Evolutionary conservation across 1,140 invertebrate species (phyloP).

Genomic region (Drosophila ficusphila): DNA sequence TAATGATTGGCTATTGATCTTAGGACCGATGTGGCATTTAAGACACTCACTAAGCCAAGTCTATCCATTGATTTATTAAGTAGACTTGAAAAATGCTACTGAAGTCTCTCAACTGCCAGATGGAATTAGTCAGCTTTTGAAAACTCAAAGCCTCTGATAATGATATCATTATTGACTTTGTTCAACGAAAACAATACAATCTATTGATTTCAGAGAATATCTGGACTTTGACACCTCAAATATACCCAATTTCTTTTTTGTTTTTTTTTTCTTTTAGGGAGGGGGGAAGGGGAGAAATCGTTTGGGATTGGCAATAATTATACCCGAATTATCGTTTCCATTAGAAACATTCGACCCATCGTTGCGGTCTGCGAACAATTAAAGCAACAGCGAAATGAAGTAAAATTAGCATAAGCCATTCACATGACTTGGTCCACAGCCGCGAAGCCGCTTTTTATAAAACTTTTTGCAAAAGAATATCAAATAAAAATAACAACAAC

Average conservation of each 20-base stretch:
- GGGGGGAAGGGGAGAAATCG: not conserved
- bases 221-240: not conserved
- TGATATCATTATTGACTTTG: slow-evolving; percentile 25
- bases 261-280: not conserved
- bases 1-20: slow-evolving; percentile 1
- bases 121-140: slow-evolving; percentile 17
- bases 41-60: not conserved
- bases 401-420: slow-evolving; percentile 44
- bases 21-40: not conserved
- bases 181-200: slow-evolving; percentile 14
- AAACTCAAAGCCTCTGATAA: not conserved
- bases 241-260: not conserved
- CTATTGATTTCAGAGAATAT: not conserved
- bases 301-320: slow-evolving; percentile 7
- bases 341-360: slow-evolving; percentile 9
- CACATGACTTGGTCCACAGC: slow-evolving; percentile 19
- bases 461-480: slow-evolving; percentile 23
- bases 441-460: slow-evolving; percentile 24
- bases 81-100: slow-evolving; percentile 2
- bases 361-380: slow-evolving; percentile 25
- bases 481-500: slow-evolving; percentile 20
- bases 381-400: slow-evolving; percentile 18
- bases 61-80: slow-evolving; percentile 9
- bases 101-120: not conserved
- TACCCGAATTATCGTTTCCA: slow-evolving; percentile 18